Percentiles rank a stretch among this genome's conserved stretches.
Evolutionary conservation across 2,888 invertebrate genomes (phyloP).

Genomic region (Pristionchus arcanus): DNA sequence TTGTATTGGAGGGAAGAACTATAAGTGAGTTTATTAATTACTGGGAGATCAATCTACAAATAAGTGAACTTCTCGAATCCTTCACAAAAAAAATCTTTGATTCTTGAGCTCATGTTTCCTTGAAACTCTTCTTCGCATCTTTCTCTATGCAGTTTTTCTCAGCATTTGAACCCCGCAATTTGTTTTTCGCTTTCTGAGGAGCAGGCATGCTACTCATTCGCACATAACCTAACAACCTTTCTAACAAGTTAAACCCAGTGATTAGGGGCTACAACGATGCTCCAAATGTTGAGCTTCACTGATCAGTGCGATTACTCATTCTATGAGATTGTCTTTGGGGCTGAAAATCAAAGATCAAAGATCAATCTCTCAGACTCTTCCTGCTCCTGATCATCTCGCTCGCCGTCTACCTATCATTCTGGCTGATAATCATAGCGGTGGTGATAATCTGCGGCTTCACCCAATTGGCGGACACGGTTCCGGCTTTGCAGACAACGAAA

Average conservation of each 20-base stretch:
- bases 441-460: slow-evolving; percentile 9
- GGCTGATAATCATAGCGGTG: not conserved
- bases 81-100: too few relatives aligned
- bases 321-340: not conserved
- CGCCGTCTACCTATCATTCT: slow-evolving; percentile 24
- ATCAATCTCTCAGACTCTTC: slow-evolving; percentile 21
- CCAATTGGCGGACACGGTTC: not conserved
- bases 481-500: too few relatives aligned
- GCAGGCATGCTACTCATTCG: not conserved
- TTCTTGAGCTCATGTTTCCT: not conserved
- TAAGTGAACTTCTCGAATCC: too few relatives aligned
- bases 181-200: not conserved
- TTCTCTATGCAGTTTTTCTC: slow-evolving; percentile 10
- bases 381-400: not conserved
- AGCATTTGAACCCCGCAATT: not conserved
- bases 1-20: slow-evolving; percentile 87
- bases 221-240: too few relatives aligned
- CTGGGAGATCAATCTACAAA: too few relatives aligned
- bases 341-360: slow-evolving; percentile 8
- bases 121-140: not conserved
- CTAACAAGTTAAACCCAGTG: not conserved
- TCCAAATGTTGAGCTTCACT: too few relatives aligned
- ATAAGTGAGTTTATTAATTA: slow-evolving; percentile 60
- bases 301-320: too few relatives aligned
- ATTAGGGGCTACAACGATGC: not conserved